Conservation (phyloP, 2,888 invertebrate genomes). For the Dynastes maya region DNA sequence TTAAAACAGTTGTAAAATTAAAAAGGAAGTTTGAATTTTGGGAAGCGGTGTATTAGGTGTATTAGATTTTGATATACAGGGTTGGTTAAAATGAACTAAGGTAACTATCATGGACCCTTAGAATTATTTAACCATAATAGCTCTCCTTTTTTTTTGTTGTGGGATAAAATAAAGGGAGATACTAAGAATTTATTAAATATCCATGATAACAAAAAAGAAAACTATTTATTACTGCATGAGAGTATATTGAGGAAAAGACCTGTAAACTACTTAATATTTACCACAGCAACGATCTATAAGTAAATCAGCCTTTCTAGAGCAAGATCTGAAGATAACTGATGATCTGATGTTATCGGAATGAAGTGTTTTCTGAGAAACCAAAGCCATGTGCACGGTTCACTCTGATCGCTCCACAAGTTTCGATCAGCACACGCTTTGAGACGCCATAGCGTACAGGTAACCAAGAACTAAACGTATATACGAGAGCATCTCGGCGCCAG, state of each 20-base stretch:
- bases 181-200: too few species aligned
- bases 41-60: too few species aligned
- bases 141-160: too few species aligned
- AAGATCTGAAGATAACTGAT: conserved; percentile 39
- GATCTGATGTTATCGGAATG: conserved; percentile 33
- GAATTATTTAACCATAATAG: conserved; percentile 1
- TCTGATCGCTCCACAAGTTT: conserved; percentile 29
- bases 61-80: too few species aligned
- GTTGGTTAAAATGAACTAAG: not conserved
- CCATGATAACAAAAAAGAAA: too few species aligned
- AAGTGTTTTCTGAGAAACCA: conserved; percentile 14
- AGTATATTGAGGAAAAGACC: not conserved
- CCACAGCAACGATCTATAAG: conserved; percentile 25
- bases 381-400: conserved; percentile 41
- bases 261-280: conserved; percentile 25
- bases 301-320: not conserved
- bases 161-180: too few species aligned
- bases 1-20: too few species aligned
- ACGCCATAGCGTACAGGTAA: conserved; percentile 39
- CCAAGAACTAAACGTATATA: conserved; percentile 41
- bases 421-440: conserved; percentile 9
- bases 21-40: too few species aligned
- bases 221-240: too few species aligned
- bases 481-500: conserved; percentile 33
- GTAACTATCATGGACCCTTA: not conserved